Evolutionary conservation across 2,888 invertebrate species (phyloP), one percentile per base, ranked within the genome.

Genomic region (Euphydryas editha): DNA sequence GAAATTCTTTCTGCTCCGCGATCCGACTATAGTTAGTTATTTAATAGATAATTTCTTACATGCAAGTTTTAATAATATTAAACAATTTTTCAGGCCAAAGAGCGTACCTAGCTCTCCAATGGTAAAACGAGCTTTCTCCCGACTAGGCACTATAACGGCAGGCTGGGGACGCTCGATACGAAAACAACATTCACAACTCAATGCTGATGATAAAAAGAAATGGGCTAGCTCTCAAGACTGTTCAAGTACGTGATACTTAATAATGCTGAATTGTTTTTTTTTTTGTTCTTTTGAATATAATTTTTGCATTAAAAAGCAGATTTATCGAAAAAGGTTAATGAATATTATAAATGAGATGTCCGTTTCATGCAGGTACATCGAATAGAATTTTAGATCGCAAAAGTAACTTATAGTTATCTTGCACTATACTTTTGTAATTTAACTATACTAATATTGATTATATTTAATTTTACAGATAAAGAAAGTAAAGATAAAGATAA

Each of bases 61-160:
- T 30, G 5, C 2, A 30, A 30, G 8, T 30, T 6, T 42, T 13
- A 57, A 21, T 36, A 57, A 13, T n/a, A 20, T 11, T 42, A 54
- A 54, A 39, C 21, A 11, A 42, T 42, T 54, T 59, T 46, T 65
- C 44, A 95, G 97, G 81, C 98, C 98, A 74, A 98, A 98, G 92
- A 98, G 98, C 86, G 98, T 98, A 68, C 98, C 98, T 36, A 97
- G 97, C 76, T 98, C 98, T 51, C 98, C 98, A 37, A 98, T 98
- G 97, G 97, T 98, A 72, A 97, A 97, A 86, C 94, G 98, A 30
- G 98, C 98, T 1, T 97, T 98, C 85, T 97, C 97, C n/a, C 94
- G 98, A 18, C 91, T 98, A 67, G 97, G 98, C 17, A 98, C 97
- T 57, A 96, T 98, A 76, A 98, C 98, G 0, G 97, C 98, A 0